Evolutionary conservation across 2,797 vertebrate species (phyloP), one percentile per base, ranked within the genome.

Genomic region (Iguana delicatissima): DNA sequence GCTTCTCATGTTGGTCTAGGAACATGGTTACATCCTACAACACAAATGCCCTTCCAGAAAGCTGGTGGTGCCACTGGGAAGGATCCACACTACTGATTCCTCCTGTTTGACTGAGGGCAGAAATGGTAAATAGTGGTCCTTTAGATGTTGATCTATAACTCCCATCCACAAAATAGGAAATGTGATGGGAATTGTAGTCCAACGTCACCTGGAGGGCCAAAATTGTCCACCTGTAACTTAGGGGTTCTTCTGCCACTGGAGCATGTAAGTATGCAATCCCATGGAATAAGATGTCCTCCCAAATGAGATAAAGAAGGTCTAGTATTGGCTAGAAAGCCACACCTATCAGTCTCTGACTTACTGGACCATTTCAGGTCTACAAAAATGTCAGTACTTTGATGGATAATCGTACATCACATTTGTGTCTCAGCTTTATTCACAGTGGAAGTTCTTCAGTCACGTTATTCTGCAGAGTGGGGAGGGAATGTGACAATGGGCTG

Each of bases 401-500:
- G 62, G 85, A 73, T 80, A 22, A 9, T 72, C 83, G 80, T 32
- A 80, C 86, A 38, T 79, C 4, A 0, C 95, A 93, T 93, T 92
- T 88, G 74, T 91, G 18, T 85, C 12, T 1, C 92, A 98, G 98
- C 95, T 90, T 96, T 98, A 89, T 98, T 99, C 96, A 98, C 96
- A 85, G 98, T 99, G 84, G 96, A 97, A 74, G 96, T 97, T 84
- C 97, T 98, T 84, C 95, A 93, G 79, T 91, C 91, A 4, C 35
- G 12, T 0, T 98, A 98, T 1, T 2, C 7, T 12, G 97, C 92
- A 1, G 96, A 98, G 77, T 96, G 97, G 0, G 95, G 97, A 7
- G 96, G 86, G 76, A 96, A 97, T 0, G 95, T 98, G 50, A 97
- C 95, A 62, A 96, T 99, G 96, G 98, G 97, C 93, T 99, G 98